A percentile compares a stretch with the other conserved stretches of the same genome.
Conservation (phyloP, 2,888 invertebrate species). For the Atrina japonica region DNA sequence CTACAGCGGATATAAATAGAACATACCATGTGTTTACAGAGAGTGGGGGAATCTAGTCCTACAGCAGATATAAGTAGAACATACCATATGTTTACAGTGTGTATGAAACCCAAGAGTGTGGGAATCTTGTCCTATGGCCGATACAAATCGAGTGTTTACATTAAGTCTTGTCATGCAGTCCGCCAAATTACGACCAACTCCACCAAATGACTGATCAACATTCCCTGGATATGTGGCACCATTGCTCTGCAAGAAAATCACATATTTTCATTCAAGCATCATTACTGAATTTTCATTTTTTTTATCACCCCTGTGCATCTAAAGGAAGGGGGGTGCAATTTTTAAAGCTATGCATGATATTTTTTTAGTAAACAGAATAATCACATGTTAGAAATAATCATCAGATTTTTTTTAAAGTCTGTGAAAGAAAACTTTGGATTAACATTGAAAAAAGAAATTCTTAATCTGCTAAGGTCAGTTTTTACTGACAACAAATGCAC, state of each 20-base stretch:
- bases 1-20: too few species aligned
- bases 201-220: slow-evolving; percentile 84
- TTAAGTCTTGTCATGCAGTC: slow-evolving; percentile 91
- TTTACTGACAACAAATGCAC: too few species aligned
- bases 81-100: slow-evolving; percentile 77
- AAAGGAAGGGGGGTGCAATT: neutral
- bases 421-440: too few species aligned
- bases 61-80: slow-evolving; percentile 21
- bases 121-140: slow-evolving; percentile 88
- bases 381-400: neutral
- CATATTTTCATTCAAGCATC: neutral
- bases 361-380: too few species aligned
- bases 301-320: too few species aligned
- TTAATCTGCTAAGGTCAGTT: too few species aligned
- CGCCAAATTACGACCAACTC: slow-evolving; percentile 95
- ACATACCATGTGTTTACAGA: too few species aligned
- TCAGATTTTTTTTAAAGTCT: neutral
- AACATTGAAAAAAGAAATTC: too few species aligned
- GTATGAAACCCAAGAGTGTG: slow-evolving; percentile 73
- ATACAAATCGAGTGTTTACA: slow-evolving; percentile 85
- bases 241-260: slow-evolving; percentile 61
- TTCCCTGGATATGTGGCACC: slow-evolving; percentile 76
- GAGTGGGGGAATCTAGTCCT: too few species aligned
- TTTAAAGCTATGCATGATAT: neutral
- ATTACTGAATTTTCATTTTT: neutral